These are phyloP conservation scores for Lateolabrax maculatus DNA, from an alignment of 2,797 vertebrate genomes.

Conservation along the genomic window DNA sequence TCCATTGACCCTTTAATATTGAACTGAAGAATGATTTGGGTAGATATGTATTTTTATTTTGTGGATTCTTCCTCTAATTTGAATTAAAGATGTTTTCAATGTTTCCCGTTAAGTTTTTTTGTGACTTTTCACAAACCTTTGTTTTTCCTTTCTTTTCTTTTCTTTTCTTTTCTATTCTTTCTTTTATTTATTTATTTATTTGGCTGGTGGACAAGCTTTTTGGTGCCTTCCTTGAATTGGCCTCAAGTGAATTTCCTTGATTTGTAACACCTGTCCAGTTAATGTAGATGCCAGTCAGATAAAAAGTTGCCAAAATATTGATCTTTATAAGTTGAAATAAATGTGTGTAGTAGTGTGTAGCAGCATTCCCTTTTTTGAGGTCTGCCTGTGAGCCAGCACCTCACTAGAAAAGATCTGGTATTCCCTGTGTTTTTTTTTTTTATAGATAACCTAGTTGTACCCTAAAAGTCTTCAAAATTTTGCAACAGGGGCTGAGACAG, in stretches of 20 bases:
- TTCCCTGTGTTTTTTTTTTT: too few relatives aligned
- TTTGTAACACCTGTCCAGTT: background rate
- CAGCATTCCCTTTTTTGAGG: background rate
- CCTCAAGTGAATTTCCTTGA: background rate
- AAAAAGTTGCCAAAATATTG: background rate
- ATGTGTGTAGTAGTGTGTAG: background rate
- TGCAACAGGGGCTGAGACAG: background rate
- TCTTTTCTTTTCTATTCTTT: too few relatives aligned
- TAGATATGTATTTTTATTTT: background rate
- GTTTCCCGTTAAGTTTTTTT: background rate
- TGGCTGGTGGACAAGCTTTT: background rate
- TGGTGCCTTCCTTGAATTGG: background rate
- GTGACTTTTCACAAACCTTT: too few relatives aligned
- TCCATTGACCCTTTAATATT: background rate
- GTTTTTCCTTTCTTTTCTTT: too few relatives aligned
- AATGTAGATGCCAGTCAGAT: background rate
- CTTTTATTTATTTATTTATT: too few relatives aligned
- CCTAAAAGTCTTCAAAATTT: background rate
- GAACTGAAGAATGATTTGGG: background rate
- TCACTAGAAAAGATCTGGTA: background rate
- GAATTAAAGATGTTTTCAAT: too few relatives aligned
- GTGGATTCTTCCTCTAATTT: background rate
- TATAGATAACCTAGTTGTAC: background rate
- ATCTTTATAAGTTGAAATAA: background rate
- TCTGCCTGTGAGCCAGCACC: background rate